Percentiles rank a stretch among this genome's conserved stretches.
phyloP scores from a whole-genome alignment of 2,113 vertebrate species.

The Thunnus maccoyii region DNA sequence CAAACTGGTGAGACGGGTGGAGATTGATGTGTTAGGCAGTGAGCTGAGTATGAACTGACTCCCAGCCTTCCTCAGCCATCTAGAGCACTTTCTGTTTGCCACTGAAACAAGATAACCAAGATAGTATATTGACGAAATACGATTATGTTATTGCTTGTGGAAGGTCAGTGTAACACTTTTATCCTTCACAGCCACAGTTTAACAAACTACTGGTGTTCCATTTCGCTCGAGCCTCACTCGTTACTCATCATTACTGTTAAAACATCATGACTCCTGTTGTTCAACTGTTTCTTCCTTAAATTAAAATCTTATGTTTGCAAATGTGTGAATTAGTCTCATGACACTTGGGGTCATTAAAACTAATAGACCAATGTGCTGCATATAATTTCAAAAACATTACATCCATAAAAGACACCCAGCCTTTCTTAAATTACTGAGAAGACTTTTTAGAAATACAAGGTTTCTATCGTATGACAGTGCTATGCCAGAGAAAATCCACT shows the following conservation, averaged over 20 bases:
- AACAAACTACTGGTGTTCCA: not conserved
- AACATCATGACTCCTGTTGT: not conserved
- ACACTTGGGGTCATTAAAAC: not conserved
- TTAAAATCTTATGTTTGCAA: not conserved
- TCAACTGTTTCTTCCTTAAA: not conserved
- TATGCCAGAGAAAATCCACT: not conserved
- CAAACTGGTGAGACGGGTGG: constrained; percentile 57
- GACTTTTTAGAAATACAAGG: not conserved
- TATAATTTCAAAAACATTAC: not conserved
- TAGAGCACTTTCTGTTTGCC: not conserved
- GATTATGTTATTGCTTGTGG: not conserved
- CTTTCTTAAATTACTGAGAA: not conserved
- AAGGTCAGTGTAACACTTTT: not conserved
- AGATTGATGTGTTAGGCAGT: constrained; percentile 22
- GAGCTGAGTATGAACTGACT: constrained; percentile 38
- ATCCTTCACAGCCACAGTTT: not conserved
- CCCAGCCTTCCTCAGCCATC: not conserved
- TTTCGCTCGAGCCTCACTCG: not conserved
- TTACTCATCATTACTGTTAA: not conserved
- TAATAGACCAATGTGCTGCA: not conserved
- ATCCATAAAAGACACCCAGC: not conserved
- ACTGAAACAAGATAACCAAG: not conserved
- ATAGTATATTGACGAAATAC: not conserved
- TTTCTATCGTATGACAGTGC: not conserved
- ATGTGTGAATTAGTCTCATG: not conserved